Conservation (phyloP, 2,113 vertebrate species). For the Coryphaenoides rupestris region DNA sequence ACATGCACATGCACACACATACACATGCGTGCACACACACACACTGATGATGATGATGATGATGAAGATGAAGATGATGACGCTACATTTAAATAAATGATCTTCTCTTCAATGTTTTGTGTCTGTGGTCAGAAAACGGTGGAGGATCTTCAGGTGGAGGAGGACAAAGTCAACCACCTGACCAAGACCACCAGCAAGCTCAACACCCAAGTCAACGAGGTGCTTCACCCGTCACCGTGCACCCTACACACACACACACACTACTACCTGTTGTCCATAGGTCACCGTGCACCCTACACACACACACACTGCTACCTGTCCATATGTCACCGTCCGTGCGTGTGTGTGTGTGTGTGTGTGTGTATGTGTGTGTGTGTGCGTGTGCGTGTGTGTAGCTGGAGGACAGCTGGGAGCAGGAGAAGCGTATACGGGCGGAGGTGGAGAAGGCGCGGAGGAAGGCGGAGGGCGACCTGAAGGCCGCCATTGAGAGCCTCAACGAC, state of each 20-base stretch:
- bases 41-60: too few species aligned
- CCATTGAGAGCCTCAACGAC: constrained; percentile 63
- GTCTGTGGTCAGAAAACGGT: constrained; percentile 71
- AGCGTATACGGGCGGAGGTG: constrained; percentile 67
- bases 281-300: too few species aligned
- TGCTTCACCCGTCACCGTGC: constrained; percentile 45
- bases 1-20: too few species aligned
- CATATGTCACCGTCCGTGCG: too few species aligned
- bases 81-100: too few species aligned
- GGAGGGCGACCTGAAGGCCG: constrained; percentile 69
- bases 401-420: constrained; percentile 71
- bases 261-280: too few species aligned
- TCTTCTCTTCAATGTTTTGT: not conserved
- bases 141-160: constrained; percentile 84
- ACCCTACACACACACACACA: too few species aligned
- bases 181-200: constrained; percentile 82
- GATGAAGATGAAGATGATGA: too few species aligned
- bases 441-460: constrained; percentile 68
- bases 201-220: constrained; percentile 81
- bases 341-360: constrained; percentile 2
- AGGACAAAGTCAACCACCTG: constrained; percentile 84
- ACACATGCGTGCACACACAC: too few species aligned
- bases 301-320: too few species aligned
- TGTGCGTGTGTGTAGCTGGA: constrained; percentile 51
- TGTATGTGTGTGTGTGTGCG: constrained; percentile 8